These are phyloP conservation scores for Xyliphius kryptos DNA, from an alignment of 2,113 vertebrate genomes.

Conservation along the genomic window DNA sequence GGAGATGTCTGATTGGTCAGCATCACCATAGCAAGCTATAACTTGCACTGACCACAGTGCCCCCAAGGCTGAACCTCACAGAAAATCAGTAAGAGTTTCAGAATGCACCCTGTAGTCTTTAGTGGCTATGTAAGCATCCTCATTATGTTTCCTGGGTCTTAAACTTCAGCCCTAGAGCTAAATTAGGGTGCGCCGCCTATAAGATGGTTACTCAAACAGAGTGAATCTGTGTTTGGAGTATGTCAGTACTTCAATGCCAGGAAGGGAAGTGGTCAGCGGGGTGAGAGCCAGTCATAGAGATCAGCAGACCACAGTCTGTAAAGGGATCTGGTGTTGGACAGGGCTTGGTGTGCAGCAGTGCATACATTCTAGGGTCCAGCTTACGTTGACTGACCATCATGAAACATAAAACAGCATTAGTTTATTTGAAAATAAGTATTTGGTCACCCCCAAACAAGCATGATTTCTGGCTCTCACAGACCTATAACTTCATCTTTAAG, in stretches of 20 bases:
- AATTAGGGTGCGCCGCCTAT: constrained; percentile 21
- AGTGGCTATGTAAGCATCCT: background rate
- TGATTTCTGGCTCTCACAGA: too few species aligned
- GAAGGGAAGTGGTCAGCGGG: constrained; percentile 20
- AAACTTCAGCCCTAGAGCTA: background rate
- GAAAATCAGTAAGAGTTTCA: background rate
- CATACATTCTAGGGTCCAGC: background rate
- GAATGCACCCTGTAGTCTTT: background rate
- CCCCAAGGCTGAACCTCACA: background rate
- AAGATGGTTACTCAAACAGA: background rate
- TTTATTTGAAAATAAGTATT: too few species aligned
- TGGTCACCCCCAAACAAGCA: too few species aligned
- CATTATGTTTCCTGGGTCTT: background rate
- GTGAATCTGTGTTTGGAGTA: constrained; percentile 11
- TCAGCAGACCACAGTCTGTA: constrained; percentile 17
- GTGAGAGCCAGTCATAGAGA: background rate
- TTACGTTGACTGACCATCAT: too few species aligned
- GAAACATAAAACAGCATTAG: too few species aligned
- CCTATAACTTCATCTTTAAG: too few species aligned
- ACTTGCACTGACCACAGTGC: background rate
- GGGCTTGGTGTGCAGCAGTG: constrained; percentile 6
- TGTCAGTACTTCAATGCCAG: constrained; percentile 15
- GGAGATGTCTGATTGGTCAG: background rate
- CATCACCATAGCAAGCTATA: background rate
- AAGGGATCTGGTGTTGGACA: constrained; percentile 10